Conservation (phyloP, 1,140 invertebrate species). For the Elymnias hypermnestra region DNA sequence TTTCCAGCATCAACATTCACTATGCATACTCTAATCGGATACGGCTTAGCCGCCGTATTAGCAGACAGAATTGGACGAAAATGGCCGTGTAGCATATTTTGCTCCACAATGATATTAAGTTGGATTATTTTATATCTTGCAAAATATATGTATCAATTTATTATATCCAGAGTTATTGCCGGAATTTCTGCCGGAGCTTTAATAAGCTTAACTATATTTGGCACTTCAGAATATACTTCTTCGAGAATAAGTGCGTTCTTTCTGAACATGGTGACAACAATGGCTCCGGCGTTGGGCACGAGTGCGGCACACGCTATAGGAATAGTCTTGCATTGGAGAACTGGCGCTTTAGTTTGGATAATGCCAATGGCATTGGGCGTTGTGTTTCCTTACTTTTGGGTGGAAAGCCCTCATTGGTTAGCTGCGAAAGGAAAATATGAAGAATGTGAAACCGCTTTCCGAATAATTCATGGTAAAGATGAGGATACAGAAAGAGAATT, state of each 20-base stretch:
- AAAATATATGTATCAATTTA: slow-evolving; percentile 2
- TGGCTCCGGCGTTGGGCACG: too few relatives aligned
- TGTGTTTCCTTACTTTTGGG: slow-evolving; percentile 14
- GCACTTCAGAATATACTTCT: slow-evolving; percentile 14
- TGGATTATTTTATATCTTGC: slow-evolving; percentile 5
- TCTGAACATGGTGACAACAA: too few relatives aligned
- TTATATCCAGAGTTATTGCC: slow-evolving; percentile 8
- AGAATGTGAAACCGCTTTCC: slow-evolving; percentile 15
- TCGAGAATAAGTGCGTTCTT: too few relatives aligned
- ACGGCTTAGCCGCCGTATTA: too few relatives aligned
- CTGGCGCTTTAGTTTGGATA: slow-evolving; percentile 21
- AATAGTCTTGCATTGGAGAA: slow-evolving; percentile 25
- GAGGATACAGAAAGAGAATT: slow-evolving; percentile 14
- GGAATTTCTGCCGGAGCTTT: slow-evolving; percentile 2
- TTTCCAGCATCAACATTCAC: too few relatives aligned
- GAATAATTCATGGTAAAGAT: slow-evolving; percentile 1
- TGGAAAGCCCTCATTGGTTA: too few relatives aligned
- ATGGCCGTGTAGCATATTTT: slow-evolving; percentile 2
- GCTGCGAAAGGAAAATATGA: slow-evolving; percentile 16
- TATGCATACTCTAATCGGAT: too few relatives aligned
- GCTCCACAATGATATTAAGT: neutral
- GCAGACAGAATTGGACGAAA: slow-evolving; percentile 4
- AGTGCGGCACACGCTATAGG: slow-evolving; percentile 19
- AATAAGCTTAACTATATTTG: slow-evolving; percentile 2
- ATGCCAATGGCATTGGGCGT: slow-evolving; percentile 11